Evolutionary conservation across 1,140 invertebrate genomes (phyloP), one percentile per base, ranked within the genome.

Genomic region (Armadillidium nasatum): DNA sequence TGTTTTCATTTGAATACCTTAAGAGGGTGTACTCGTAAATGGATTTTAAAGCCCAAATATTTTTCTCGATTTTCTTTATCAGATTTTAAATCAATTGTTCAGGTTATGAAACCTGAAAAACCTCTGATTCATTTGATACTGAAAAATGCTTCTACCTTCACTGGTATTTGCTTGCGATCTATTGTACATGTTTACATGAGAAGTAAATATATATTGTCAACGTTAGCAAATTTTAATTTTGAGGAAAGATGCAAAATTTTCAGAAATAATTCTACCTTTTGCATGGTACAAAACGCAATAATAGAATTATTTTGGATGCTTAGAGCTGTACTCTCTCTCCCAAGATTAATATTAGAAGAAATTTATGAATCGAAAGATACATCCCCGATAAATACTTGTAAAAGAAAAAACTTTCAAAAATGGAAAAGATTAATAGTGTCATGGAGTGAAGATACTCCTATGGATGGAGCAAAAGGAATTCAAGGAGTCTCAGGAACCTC

Each of bases 221-320:
- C n/a, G n/a, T n/a, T n/a, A n/a, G n/a, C n/a, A n/a, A n/a, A n/a
- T n/a, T 15, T 50, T 50, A 15, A 50, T 10, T 50, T 50, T 15
- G 46, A 50, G 9, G 9, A 50, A 10, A 10, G 15, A 50, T 15
- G 46, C 9, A 50, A 50, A 10, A 10, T 9, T 50, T 50, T 15
- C 9, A 10, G 46, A 15, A 50, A 50, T 10, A 50, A 50, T 10
- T 50, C 46, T 15, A 50, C 15, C 9, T 50, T 10, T 50, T 67
- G n/a, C 50, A 9, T 13, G 22, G 22, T 33, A 60, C 44, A 22
- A 13, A 69, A 71, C 4, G 79, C 76, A 3, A 15, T 69, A 23
- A 44, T 80, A 19, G 79, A 80, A 68, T 33, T 75, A 9, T 80
- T 76, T 54, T 80, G 79, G 79, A 76, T 80, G 72, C 23, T 74